phyloP scores from a whole-genome alignment of 2,888 invertebrate genomes.

The Melanargia galathea region DNA sequence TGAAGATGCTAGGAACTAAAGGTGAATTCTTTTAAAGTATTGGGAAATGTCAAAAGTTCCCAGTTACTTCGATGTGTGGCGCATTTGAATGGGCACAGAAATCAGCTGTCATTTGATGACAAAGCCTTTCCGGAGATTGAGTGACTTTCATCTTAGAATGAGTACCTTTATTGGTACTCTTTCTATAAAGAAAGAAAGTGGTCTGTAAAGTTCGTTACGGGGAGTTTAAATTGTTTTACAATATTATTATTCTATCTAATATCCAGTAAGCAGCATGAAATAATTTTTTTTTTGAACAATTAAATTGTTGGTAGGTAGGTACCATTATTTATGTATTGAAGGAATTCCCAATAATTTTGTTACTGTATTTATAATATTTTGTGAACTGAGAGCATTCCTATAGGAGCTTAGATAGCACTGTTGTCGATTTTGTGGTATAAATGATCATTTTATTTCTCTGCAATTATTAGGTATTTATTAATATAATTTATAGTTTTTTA shows the following conservation, averaged over 20 bases:
- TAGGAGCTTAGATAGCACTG: constrained; percentile 41
- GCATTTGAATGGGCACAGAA: no score
- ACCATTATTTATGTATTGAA: not conserved
- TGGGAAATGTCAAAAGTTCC: no score
- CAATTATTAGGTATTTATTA: constrained; percentile 78
- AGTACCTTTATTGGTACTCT: not conserved
- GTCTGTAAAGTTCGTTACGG: not conserved
- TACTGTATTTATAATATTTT: constrained; percentile 17
- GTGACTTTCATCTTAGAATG: no score
- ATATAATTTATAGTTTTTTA: constrained; percentile 74
- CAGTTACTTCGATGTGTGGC: no score
- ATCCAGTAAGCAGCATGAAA: not conserved
- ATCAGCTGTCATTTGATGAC: no score
- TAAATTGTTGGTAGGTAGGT: constrained; percentile 5
- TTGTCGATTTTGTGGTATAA: constrained; percentile 40
- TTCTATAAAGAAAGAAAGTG: not conserved
- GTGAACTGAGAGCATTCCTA: constrained; percentile 47
- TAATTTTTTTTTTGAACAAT: not conserved
- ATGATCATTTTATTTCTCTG: constrained; percentile 50
- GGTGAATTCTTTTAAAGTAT: no score
- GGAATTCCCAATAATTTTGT: constrained; percentile 1
- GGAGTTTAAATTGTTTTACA: not conserved
- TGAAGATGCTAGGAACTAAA: no score
- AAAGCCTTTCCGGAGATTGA: no score
- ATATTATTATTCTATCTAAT: constrained; percentile 1